Base-by-base conservation (phyloP, 1,140 invertebrate species). In the Harpegnathos saltator region DNA sequence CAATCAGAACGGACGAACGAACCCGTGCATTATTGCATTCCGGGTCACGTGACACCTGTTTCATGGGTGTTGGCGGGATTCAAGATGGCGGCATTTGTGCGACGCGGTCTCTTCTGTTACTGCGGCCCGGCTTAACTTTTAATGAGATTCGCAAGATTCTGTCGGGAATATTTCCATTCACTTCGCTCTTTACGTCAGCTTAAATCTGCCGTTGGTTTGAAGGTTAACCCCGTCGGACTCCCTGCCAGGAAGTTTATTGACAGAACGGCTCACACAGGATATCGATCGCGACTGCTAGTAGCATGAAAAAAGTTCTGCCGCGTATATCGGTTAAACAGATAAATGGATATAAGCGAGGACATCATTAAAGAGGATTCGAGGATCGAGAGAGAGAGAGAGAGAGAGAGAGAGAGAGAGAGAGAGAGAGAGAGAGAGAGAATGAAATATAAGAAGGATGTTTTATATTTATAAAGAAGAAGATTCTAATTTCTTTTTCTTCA, bases 141-240 rank as follows among this genome's bases (percentile, higher is more conserved):
- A 87, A 87, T 85, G 85, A 87, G 85, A 86, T 87, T 87, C 66
- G 65, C 56, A 69, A 71, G 80, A 83, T 68, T 54, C 44, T 82
- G 50, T 58, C 65, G 26, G 33, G 63, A 75, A 87, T 86, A 86
- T 87, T 71, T 68, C 33, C 58, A 80, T 54, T 73, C 50, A 19
- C 24, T n/a, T 58, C 17, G 38, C 50, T 63, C 54, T 50, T 82
- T 82, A 38, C 29, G 78, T 63, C 72, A 59, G 54, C 71, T 77
- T 83, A 59, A 86, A 78, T 87, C 61, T 38, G 17, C 17, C n/a
- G 72, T 48, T 78, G 26, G 71, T 87, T 58, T 73, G 52, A 77
- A 26, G 71, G 72, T 73, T 82, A 84, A 68, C 62, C 62, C 9
- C 11, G 12, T 44, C 14, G 48, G 52, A 80, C n/a, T 71, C 58